These are phyloP conservation scores for Gobionotothen gibberifrons DNA, from an alignment of 2,797 vertebrate species.

Conservation along the genomic window DNA sequence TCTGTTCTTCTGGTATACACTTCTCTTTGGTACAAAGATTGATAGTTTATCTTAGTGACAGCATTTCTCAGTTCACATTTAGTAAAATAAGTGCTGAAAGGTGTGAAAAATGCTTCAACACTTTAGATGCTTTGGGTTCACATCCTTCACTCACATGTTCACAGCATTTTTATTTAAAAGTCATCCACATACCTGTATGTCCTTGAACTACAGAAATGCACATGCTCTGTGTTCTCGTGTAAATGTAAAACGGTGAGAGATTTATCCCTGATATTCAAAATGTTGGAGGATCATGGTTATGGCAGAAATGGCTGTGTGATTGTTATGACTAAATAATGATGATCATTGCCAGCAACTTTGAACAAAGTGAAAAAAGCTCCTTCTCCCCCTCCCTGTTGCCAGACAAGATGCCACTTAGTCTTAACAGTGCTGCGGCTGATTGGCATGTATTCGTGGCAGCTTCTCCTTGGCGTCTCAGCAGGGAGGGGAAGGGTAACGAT, in stretches of 20 bases:
- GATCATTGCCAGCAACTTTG: slow-evolving; percentile 36
- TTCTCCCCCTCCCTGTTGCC: not conserved
- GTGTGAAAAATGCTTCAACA: slow-evolving; percentile 9
- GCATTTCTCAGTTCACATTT: slow-evolving; percentile 14
- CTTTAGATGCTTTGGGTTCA: not conserved
- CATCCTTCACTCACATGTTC: not conserved
- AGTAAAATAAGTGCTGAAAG: slow-evolving; percentile 23
- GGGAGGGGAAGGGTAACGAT: slow-evolving; percentile 75
- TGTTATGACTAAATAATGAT: slow-evolving; percentile 56
- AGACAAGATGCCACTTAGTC: slow-evolving; percentile 40
- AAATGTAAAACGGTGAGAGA: slow-evolving; percentile 1
- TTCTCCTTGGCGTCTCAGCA: slow-evolving; percentile 72
- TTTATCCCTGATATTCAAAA: slow-evolving; percentile 19
- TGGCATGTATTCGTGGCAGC: slow-evolving; percentile 50
- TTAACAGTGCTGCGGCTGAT: slow-evolving; percentile 47
- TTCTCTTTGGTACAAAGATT: slow-evolving; percentile 32
- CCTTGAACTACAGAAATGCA: not conserved
- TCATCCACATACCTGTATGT: not conserved
- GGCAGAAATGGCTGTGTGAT: slow-evolving; percentile 36
- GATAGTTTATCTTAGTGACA: slow-evolving; percentile 41
- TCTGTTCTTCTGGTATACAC: slow-evolving; percentile 61
- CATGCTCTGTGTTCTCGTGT: not conserved
- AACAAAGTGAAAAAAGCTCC: not conserved
- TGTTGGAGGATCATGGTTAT: slow-evolving; percentile 56
- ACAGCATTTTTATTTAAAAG: not conserved